Percentiles rank a stretch among this genome's conserved stretches.
These are phyloP conservation scores for Calameuta idolon DNA, from an alignment of 2,888 invertebrate genomes.

Conservation along the genomic window DNA sequence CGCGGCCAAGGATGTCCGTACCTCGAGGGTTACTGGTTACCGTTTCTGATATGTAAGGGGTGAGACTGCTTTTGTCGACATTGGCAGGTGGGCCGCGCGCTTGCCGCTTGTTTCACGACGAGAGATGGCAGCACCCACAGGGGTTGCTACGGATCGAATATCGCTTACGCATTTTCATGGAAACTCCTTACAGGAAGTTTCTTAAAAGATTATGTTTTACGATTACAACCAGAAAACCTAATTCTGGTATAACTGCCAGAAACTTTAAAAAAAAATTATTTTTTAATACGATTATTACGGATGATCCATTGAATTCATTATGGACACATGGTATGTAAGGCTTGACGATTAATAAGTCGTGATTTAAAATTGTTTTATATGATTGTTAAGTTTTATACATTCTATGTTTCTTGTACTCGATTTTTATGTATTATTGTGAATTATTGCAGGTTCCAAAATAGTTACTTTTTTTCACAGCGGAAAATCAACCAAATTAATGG, in stretches of 20 bases:
- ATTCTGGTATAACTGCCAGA: too few species aligned
- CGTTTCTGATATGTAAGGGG: neutral
- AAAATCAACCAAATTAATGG: too few species aligned
- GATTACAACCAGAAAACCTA: neutral
- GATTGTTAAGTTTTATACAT: neutral
- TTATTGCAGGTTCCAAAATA: neutral
- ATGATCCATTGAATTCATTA: neutral
- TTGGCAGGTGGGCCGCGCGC: neutral
- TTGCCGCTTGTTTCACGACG: neutral
- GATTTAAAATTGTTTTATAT: neutral
- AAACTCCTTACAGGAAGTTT: neutral
- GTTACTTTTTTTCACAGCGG: too few species aligned
- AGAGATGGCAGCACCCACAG: slow-evolving; percentile 21
- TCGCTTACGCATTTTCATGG: neutral
- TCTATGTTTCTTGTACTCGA: neutral
- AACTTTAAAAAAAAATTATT: too few species aligned
- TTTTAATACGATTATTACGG: neutral
- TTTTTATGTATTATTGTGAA: neutral
- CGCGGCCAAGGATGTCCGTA: slow-evolving; percentile 31
- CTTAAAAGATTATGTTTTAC: neutral
- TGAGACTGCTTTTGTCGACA: slow-evolving; percentile 2
- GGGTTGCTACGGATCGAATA: neutral
- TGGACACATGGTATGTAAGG: neutral
- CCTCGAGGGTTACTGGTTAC: slow-evolving; percentile 30
- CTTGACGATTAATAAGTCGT: neutral